phyloP scores from a whole-genome alignment of 2,113 vertebrate species.

The Alligator mississippiensis region DNA sequence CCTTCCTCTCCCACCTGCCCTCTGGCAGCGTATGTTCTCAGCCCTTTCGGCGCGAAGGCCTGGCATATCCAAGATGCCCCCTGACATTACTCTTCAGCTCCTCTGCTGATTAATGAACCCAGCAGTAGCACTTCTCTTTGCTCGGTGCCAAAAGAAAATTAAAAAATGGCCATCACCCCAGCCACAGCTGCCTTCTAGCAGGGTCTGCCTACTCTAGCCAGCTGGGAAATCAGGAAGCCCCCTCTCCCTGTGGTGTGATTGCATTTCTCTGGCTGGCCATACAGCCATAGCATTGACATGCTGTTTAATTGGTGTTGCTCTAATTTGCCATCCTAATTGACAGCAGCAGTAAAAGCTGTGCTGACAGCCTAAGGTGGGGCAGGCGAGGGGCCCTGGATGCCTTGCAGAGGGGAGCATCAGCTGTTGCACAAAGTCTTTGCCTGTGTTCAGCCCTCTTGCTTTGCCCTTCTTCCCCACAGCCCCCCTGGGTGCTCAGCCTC shows the following conservation, averaged over 20 bases:
- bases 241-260: background rate
- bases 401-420: no score
- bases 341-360: background rate
- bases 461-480: no score
- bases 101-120: background rate
- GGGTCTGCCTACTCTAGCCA: background rate
- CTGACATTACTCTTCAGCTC: background rate
- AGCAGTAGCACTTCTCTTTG: background rate
- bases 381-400: background rate
- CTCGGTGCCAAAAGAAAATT: background rate
- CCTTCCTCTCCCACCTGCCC: background rate
- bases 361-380: background rate
- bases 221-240: background rate
- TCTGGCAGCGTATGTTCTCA: background rate
- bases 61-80: background rate
- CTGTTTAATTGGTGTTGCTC: background rate
- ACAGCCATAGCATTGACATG: background rate
- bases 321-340: conserved; percentile 6
- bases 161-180: background rate
- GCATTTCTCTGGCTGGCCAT: accelerated
- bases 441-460: background rate
- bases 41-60: background rate
- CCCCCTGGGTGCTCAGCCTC: background rate
- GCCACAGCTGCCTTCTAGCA: background rate
- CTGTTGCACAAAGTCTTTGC: background rate